These are phyloP conservation scores for Tachysurus vachellii DNA, from an alignment of 2,113 vertebrate species.

Conservation along the genomic window DNA sequence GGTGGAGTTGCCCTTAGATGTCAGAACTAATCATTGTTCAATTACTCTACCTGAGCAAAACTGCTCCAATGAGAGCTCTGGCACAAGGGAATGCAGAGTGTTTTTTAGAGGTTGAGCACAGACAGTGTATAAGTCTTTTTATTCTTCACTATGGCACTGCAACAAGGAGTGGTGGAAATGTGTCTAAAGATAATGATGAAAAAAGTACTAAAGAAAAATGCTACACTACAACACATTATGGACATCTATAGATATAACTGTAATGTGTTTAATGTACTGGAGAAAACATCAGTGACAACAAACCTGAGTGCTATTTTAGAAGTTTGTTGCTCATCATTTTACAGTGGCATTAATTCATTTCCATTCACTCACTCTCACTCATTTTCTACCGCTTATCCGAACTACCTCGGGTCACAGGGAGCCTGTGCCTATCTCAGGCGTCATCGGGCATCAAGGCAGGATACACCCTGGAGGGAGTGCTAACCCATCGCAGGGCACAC, in stretches of 20 bases:
- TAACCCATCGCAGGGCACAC: no score
- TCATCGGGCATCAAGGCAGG: no score
- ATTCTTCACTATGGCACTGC: background rate
- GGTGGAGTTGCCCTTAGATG: slow-evolving; percentile 46
- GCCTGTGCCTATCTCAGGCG: no score
- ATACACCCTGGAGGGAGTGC: no score
- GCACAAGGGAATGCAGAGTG: background rate
- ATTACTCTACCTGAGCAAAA: slow-evolving; percentile 36
- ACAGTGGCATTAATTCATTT: no score
- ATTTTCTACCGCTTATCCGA: no score
- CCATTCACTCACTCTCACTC: no score
- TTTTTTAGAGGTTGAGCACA: slow-evolving; percentile 8
- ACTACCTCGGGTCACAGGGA: no score
- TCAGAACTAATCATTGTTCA: slow-evolving; percentile 39
- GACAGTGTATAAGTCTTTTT: background rate
- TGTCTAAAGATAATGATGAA: slow-evolving; percentile 58
- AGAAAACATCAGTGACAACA: background rate
- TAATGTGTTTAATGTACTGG: background rate
- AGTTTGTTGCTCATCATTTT: background rate
- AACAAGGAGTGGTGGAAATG: background rate
- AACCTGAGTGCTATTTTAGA: background rate
- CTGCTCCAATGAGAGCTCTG: slow-evolving; percentile 7
- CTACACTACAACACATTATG: background rate
- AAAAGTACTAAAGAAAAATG: slow-evolving; percentile 22
- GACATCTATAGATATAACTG: background rate